A percentile compares a stretch with the other conserved stretches of the same genome.
Conservation (phyloP, 2,113 vertebrate genomes). For the Sebastes schlegelii region DNA sequence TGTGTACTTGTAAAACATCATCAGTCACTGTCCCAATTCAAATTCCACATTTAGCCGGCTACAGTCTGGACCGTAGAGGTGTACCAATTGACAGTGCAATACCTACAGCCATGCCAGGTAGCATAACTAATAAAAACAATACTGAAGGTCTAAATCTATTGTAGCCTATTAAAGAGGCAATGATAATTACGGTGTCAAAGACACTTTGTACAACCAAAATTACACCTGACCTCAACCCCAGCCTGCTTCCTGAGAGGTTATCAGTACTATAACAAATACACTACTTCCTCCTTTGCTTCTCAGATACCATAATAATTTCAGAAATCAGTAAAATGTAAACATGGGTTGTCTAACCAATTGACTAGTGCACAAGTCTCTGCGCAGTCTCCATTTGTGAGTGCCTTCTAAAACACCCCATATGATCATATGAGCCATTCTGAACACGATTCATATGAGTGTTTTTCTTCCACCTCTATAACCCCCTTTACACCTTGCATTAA, state of each 20-base stretch:
- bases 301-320: background rate
- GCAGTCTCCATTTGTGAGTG: background rate
- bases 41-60: background rate
- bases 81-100: background rate
- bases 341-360: background rate
- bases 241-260: background rate
- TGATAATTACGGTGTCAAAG: background rate
- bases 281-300: background rate
- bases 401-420: background rate
- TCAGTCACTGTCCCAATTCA: background rate
- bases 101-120: no score
- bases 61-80: background rate
- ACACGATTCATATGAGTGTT: background rate
- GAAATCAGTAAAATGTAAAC: background rate
- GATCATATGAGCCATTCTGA: background rate
- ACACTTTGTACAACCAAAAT: background rate
- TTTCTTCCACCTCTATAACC: background rate
- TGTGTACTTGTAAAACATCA: background rate
- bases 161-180: background rate
- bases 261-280: background rate
- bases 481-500: no score
- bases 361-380: background rate
- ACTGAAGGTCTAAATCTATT: background rate
- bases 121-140: background rate
- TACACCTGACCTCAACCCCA: background rate